Percentiles rank a stretch among this genome's conserved stretches.
Evolutionary conservation across 2,888 invertebrate species (phyloP).

Genomic region (Protodeltote pygarga): DNA sequence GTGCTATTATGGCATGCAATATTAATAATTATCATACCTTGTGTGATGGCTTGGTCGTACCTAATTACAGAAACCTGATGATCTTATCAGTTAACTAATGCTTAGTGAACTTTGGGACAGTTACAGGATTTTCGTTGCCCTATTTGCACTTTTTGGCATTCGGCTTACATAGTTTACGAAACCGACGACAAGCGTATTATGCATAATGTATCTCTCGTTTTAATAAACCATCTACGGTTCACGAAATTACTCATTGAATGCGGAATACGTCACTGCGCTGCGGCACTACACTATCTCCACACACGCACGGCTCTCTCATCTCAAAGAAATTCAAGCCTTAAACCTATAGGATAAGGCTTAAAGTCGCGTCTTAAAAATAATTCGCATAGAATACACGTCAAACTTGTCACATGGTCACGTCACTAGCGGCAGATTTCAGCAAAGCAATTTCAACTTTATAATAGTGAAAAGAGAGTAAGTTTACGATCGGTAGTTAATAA

Average conservation of each 20-base stretch:
- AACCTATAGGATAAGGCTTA: not conserved
- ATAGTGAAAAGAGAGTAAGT: not conserved
- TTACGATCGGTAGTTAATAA: slow-evolving; percentile 17
- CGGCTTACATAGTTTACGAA: not conserved
- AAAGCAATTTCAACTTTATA: slow-evolving; percentile 12
- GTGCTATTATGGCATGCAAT: too few relatives aligned
- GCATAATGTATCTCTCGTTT: not conserved
- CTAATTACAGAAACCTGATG: too few relatives aligned
- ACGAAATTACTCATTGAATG: slow-evolving; percentile 10
- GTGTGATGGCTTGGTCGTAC: too few relatives aligned
- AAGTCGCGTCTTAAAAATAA: not conserved
- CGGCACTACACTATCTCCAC: slow-evolving; percentile 27
- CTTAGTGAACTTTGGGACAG: too few relatives aligned
- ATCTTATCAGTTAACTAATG: too few relatives aligned
- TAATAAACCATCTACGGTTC: not conserved
- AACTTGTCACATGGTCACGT: slow-evolving; percentile 35
- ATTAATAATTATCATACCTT: too few relatives aligned
- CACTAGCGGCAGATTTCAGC: slow-evolving; percentile 6
- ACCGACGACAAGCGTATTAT: too few relatives aligned
- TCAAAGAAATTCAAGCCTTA: slow-evolving; percentile 11
- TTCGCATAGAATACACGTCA: slow-evolving; percentile 13
- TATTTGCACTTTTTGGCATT: too few relatives aligned
- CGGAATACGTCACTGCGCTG: slow-evolving; percentile 43
- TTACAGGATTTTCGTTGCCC: too few relatives aligned
- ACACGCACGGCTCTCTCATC: slow-evolving; percentile 19